Percentiles rank a stretch among this genome's conserved stretches.
Evolutionary conservation across 2,888 invertebrate species (phyloP).

Genomic region (Acanthosepion pharaonis): DNA sequence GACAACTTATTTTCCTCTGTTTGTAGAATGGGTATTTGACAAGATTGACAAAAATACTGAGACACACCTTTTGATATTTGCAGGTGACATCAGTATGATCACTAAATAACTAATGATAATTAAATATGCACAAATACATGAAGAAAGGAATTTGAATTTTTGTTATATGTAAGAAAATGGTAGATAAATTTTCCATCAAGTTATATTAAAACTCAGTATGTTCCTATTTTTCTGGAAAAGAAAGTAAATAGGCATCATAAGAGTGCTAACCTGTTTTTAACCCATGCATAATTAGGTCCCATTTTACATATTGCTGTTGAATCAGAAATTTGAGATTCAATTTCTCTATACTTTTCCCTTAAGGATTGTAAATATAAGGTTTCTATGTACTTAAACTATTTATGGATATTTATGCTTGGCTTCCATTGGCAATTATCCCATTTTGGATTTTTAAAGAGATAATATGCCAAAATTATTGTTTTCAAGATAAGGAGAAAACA

Average conservation of each 20-base stretch:
- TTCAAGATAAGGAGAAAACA: neutral
- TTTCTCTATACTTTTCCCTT: neutral
- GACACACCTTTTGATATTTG: no score
- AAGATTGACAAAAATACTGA: no score
- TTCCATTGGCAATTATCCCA: neutral
- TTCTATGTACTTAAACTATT: neutral
- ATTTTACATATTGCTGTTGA: neutral
- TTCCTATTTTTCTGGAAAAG: neutral
- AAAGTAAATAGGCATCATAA: neutral
- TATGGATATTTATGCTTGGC: neutral
- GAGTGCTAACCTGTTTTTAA: neutral
- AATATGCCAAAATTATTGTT: neutral
- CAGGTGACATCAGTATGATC: no score
- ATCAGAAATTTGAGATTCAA: neutral
- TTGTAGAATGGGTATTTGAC: no score
- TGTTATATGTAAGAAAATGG: no score
- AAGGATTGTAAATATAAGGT: neutral
- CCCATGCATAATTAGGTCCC: neutral
- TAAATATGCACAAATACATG: no score
- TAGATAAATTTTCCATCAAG: neutral
- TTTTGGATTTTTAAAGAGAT: constrained; percentile 12
- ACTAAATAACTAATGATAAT: no score
- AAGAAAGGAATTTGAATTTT: no score
- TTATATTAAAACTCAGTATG: neutral
- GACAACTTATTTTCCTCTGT: no score